Percentiles rank a stretch among this genome's conserved stretches.
These are phyloP conservation scores for Esox lucius DNA, from an alignment of 2,797 vertebrate species.

Conservation along the genomic window DNA sequence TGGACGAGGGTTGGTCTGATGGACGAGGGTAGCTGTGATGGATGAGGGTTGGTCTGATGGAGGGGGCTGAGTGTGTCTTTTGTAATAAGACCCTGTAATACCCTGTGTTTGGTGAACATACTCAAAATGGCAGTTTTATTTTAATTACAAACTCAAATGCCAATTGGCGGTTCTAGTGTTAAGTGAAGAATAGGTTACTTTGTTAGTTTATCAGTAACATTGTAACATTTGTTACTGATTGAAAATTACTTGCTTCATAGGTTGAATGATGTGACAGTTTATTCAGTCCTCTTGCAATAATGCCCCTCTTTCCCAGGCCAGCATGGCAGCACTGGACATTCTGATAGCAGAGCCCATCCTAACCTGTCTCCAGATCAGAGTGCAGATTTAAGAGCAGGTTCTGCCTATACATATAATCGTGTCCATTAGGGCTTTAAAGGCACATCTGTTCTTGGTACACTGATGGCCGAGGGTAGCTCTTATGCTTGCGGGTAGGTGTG, in stretches of 20 bases:
- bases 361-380: neutral
- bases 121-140: too few species aligned
- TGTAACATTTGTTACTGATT: neutral
- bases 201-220: neutral
- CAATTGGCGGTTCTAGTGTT: too few species aligned
- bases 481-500: neutral
- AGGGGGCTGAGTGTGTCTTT: neutral
- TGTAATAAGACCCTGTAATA: neutral
- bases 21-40: neutral
- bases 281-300: neutral
- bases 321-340: neutral
- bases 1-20: neutral
- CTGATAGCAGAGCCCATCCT: neutral
- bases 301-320: neutral
- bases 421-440: neutral
- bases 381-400: neutral
- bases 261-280: neutral
- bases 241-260: neutral
- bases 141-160: too few species aligned
- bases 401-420: neutral
- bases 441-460: neutral
- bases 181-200: neutral
- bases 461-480: conserved; percentile 37
- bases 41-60: neutral
- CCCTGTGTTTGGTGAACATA: neutral